Evolutionary conservation across 2,888 invertebrate species (phyloP).

Genomic region (Steinernema scapterisci): DNA sequence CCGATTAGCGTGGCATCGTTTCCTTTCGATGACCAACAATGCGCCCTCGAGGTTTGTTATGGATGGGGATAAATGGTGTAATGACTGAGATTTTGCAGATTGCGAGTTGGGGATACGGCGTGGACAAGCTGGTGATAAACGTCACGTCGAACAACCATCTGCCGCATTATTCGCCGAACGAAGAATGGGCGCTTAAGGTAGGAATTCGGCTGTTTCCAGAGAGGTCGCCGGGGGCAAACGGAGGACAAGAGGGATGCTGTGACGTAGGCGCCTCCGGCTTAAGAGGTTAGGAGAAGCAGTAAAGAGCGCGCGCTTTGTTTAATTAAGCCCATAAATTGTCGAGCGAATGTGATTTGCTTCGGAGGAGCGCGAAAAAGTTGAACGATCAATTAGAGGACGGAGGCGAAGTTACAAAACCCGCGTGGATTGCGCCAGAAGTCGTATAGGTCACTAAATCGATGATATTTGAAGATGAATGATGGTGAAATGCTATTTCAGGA

Average conservation of each 20-base stretch:
- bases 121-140: constrained; percentile 53
- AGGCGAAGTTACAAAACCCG: no score
- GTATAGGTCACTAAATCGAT: no score
- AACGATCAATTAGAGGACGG: background rate
- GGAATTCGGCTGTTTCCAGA: background rate
- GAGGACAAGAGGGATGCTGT: background rate
- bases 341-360: constrained; percentile 8
- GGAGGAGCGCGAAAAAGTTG: background rate
- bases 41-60: constrained; percentile 47
- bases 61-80: background rate
- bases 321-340: constrained; percentile 8
- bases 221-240: no score
- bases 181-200: constrained; percentile 61
- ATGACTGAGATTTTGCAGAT: constrained; percentile 40
- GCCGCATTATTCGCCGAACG: constrained; percentile 54
- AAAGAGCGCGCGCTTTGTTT: background rate
- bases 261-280: background rate
- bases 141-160: constrained; percentile 48
- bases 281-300: background rate
- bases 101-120: constrained; percentile 60
- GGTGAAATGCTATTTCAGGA: constrained; percentile 40
- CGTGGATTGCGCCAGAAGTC: no score
- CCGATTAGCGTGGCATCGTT: constrained; percentile 55
- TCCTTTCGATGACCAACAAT: constrained; percentile 58
- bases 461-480: no score